phyloP scores from a whole-genome alignment of 2,797 vertebrate species.

The Rhincodon typus region DNA sequence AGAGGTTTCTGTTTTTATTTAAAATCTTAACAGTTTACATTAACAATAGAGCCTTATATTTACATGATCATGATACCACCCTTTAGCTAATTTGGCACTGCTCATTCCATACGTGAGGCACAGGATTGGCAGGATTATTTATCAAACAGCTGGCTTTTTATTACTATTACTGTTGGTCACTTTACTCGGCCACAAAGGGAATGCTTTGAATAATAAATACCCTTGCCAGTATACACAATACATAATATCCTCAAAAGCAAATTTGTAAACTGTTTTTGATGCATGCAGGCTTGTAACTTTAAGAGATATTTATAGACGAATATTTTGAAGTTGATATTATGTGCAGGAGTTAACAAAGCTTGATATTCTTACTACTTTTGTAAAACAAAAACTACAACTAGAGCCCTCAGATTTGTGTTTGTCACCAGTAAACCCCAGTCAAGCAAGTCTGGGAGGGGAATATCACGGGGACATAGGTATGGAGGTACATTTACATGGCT shows the following conservation, averaged over 20 bases:
- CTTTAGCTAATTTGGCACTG: not conserved
- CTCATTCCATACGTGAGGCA: not conserved
- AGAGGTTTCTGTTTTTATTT: too few relatives aligned
- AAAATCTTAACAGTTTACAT: not conserved
- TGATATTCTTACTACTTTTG: not conserved
- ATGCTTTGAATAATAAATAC: not conserved
- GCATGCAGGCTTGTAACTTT: not conserved
- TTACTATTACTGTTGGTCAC: not conserved
- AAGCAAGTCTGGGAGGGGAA: not conserved
- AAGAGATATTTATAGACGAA: not conserved
- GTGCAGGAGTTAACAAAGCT: not conserved
- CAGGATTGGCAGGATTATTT: not conserved
- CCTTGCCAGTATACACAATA: not conserved
- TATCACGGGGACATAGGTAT: not conserved
- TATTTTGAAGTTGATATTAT: not conserved
- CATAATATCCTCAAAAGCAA: not conserved
- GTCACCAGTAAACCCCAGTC: not conserved
- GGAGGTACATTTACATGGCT: not conserved
- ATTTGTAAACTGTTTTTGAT: not conserved
- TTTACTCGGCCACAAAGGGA: not conserved
- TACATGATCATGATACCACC: not conserved
- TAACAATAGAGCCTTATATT: not conserved
- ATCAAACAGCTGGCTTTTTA: conserved; percentile 1
- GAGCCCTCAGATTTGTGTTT: not conserved
- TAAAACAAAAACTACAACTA: not conserved